Base-by-base conservation (phyloP, 1,140 invertebrate genomes). In the Sycophaga agraensis region DNA sequence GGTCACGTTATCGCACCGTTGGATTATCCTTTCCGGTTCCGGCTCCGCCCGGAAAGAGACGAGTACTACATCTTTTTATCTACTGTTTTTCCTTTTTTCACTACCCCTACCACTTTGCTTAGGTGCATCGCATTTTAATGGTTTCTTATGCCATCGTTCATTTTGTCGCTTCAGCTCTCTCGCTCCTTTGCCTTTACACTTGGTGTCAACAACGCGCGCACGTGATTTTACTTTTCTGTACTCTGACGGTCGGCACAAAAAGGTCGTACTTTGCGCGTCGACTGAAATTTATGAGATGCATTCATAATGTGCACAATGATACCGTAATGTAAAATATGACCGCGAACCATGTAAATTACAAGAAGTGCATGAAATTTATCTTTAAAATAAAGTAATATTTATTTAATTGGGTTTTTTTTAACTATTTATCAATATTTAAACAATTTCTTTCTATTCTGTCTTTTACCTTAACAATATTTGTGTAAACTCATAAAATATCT, bases 11-110 rank as follows among this genome's bases (percentile, higher is more conserved):
- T 59, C 50, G 43, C 28, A 17, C 37, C 14, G 21, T 8, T 14
- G 28, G 49, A 8, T 60, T 53, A 53, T 59, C 63, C 37, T 65
- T n/a, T n/a, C n/a, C n/a, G n/a, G n/a, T n/a, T 69, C 50, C 61
- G 56, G 66, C 65, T 57, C 55, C 46, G 42, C 46, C 39, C 31
- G 22, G 48, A 65, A 70, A 60, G 48, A 31, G 37, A 39, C 8
- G 11, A 40, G 31, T 59, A 43, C 21, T 14, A 22, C 35, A 17
- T 49, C 14, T 59, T 50, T 59, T 50, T 59, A 59, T 59, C 58
- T 51, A 51, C 11, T 42, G 12, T 26, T 34, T 31, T 31, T 31
- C 28, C 5, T 31, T 31, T 31, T 11, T 4, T 31, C 28, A 11
- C 28, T 11, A 6, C 28, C 28, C 28, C 28, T 11, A 4, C 28